phyloP scores from a whole-genome alignment of 2,888 invertebrate species.

The Selenia dentaria region DNA sequence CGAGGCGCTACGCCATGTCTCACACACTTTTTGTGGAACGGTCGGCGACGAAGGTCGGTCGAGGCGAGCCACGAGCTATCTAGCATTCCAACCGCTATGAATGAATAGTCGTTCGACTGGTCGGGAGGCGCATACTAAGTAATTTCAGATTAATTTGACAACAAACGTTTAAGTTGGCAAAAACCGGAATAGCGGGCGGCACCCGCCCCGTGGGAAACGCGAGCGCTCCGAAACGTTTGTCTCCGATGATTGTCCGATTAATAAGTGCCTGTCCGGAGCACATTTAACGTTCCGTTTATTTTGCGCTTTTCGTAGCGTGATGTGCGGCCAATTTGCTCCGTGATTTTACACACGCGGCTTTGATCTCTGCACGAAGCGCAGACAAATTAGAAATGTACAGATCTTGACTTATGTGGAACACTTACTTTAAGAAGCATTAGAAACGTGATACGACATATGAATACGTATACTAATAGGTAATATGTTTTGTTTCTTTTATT shows the following conservation, averaged over 20 bases:
- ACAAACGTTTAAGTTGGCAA: slow-evolving; percentile 80
- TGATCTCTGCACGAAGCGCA: slow-evolving; percentile 26
- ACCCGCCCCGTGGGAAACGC: slow-evolving; percentile 78
- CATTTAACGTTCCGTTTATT: slow-evolving; percentile 48
- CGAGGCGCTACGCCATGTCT: slow-evolving; percentile 54
- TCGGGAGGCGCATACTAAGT: slow-evolving; percentile 73
- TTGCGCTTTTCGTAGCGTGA: slow-evolving; percentile 52
- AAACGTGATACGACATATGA: neutral
- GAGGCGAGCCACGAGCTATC: slow-evolving; percentile 75
- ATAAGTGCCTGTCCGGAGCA: slow-evolving; percentile 45
- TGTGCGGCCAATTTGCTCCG: slow-evolving; percentile 57
- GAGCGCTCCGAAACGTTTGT: slow-evolving; percentile 62
- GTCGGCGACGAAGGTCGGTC: slow-evolving; percentile 68
- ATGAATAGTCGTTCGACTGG: slow-evolving; percentile 81
- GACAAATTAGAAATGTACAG: slow-evolving; percentile 2
- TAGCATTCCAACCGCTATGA: slow-evolving; percentile 82
- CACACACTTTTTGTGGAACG: slow-evolving; percentile 60
- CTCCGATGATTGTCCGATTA: slow-evolving; percentile 65
- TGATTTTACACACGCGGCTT: slow-evolving; percentile 50
- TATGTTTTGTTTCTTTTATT: too few relatives aligned
- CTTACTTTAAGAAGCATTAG: too few relatives aligned
- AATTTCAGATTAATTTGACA: slow-evolving; percentile 82
- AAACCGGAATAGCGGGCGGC: slow-evolving; percentile 74
- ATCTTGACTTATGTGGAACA: too few relatives aligned
- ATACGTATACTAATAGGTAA: too few relatives aligned